Evolutionary conservation across 2,797 vertebrate species (phyloP), one percentile per base, ranked within the genome.

Genomic region (Erpetoichthys calabaricus): DNA sequence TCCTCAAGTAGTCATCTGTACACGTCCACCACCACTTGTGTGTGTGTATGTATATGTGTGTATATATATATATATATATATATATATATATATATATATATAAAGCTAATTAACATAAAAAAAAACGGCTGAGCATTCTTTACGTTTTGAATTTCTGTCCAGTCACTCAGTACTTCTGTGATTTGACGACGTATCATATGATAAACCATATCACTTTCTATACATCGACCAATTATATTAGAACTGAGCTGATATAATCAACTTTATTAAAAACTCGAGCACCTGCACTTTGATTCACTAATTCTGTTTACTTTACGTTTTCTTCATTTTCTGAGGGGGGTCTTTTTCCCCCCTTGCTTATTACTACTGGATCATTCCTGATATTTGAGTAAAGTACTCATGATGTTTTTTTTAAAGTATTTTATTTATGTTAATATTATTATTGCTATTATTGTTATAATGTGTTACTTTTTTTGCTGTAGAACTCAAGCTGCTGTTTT

Each of bases 271-370:
- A 68, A 67, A 66, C 64, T 75, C 67, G 75, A 81, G 72, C 87
- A 79, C 75, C 81, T 84, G 89, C 89, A 92, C 89, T 90, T 90
- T 92, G 74, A 80, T 77, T 73, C 67, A 58, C 69, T 66, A 67
- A 66, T 64, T 67, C 57, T 61, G 55, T 67, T 51, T 45, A 52
- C 53, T 49, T 61, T 57, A 53, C 47, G 44, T 58, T 79, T 70
- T 74, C 73, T 65, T 62, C 61, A 60, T 57, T 58, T 58, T 5
- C 62, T 60, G 6, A 2, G 50, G 53, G 53, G 65, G 64, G 59
- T 57, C 59, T 64, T 64, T 60, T 65, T 61, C 51, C n/a, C n/a
- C 25, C 25, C 25, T 59, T 58, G 51, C 59, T 67, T 65, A 59
- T 61, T 63, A 57, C 63, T 62, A 45, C 44, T 42, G 41, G 56